Conservation (phyloP, 2,113 vertebrate genomes). For the Piaya cayana region DNA sequence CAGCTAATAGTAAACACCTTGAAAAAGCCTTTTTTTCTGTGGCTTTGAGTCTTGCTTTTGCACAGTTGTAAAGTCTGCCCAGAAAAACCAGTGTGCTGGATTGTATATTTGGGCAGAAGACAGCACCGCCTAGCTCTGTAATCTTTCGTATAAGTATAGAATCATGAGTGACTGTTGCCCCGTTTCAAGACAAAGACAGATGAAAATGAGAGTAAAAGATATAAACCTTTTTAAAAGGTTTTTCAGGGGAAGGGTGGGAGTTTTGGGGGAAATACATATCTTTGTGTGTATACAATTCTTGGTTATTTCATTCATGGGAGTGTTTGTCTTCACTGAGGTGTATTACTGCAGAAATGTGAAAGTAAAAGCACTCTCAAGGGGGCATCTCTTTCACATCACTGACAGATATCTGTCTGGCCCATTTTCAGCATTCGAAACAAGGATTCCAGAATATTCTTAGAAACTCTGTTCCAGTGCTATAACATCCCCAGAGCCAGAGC, state of each 20-base stretch:
- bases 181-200: neutral
- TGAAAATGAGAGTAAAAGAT: neutral
- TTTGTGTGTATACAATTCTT: neutral
- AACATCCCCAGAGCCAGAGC: neutral
- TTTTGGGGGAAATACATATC: neutral
- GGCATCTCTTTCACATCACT: constrained; percentile 49
- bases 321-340: neutral
- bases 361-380: constrained; percentile 6
- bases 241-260: neutral
- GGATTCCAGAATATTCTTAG: constrained; percentile 28
- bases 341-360: neutral
- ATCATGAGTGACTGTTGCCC: neutral
- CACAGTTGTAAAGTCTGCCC: neutral
- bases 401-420: constrained; percentile 46
- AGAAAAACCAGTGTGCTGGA: neutral
- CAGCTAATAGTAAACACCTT: neutral
- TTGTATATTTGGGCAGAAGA: neutral
- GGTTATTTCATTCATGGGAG: neutral
- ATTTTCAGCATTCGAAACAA: constrained; percentile 38
- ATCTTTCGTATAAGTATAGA: neutral
- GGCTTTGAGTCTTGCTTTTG: neutral
- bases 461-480: neutral
- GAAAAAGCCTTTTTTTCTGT: neutral
- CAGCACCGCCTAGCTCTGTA: neutral
- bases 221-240: neutral